Percentiles rank a stretch among this genome's conserved stretches.
Conservation (phyloP, 2,113 vertebrate genomes). For the Grammomys surdaster region DNA sequence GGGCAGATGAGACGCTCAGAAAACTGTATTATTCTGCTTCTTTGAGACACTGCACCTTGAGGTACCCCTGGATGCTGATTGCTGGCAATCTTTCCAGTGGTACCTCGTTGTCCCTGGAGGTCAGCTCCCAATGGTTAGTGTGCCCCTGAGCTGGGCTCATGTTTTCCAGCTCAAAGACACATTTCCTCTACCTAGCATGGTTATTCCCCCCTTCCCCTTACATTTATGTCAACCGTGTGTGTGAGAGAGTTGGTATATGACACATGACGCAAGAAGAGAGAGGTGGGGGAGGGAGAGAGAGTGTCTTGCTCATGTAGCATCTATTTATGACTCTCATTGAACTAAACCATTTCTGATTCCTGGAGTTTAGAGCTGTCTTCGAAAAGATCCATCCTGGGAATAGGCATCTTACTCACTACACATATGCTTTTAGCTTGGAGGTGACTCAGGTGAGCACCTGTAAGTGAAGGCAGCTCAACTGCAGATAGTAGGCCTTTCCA, state of each 20-base stretch:
- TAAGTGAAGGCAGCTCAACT: background rate
- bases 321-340: slow-evolving; percentile 45
- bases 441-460: background rate
- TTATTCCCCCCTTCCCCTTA: background rate
- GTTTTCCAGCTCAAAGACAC: background rate
- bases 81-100: background rate
- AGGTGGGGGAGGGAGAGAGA: background rate
- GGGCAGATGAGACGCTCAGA: background rate
- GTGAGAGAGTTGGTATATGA: slow-evolving; percentile 32
- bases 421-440: slow-evolving; percentile 49
- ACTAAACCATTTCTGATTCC: slow-evolving; percentile 7
- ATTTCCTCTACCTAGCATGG: background rate
- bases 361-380: slow-evolving; percentile 23
- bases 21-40: background rate
- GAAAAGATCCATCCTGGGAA: slow-evolving; percentile 33
- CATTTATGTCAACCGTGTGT: slow-evolving; percentile 32
- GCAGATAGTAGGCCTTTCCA: slow-evolving; percentile 21
- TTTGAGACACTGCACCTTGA: background rate
- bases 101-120: background rate
- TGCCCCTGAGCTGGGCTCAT: background rate
- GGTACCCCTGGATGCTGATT: background rate
- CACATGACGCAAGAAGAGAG: background rate
- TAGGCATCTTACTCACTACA: slow-evolving; percentile 12
- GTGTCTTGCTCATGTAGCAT: background rate
- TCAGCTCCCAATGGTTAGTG: background rate